A percentile compares a stretch with the other conserved stretches of the same genome.
Evolutionary conservation across 2,888 invertebrate species (phyloP).

Genomic region (Yponomeuta sedellus): DNA sequence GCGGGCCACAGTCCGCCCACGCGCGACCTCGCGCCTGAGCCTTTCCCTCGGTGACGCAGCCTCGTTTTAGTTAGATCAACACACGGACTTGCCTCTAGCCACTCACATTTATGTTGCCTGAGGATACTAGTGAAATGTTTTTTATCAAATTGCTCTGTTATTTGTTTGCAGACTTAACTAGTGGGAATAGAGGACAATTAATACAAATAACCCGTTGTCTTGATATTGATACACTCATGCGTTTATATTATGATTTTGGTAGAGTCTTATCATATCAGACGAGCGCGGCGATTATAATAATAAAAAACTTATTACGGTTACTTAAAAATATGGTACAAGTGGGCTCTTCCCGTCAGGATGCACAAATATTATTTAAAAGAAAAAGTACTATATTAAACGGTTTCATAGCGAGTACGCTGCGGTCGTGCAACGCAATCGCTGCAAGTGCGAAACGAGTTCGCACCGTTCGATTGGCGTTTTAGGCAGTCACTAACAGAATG

Average conservation of each 20-base stretch:
- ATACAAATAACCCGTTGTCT: neutral
- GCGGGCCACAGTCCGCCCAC: slow-evolving; percentile 28
- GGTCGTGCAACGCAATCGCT: no score
- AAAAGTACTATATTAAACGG: no score
- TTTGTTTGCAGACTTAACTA: neutral
- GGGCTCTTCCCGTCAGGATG: no score
- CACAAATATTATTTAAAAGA: no score
- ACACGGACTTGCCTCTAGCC: slow-evolving; percentile 5
- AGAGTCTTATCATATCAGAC: no score
- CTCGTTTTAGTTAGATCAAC: slow-evolving; percentile 9
- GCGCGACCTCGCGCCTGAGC: slow-evolving; percentile 35
- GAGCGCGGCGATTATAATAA: no score
- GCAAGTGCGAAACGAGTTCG: no score
- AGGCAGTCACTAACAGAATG: no score
- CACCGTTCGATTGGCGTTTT: no score
- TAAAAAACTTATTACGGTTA: no score
- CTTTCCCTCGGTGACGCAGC: slow-evolving; percentile 36
- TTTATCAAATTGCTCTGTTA: neutral
- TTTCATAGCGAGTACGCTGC: no score
- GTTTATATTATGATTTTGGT: neutral
- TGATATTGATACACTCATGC: neutral
- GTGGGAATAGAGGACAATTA: neutral
- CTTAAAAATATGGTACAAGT: no score
- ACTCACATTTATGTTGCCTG: neutral
- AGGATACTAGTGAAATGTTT: neutral